phyloP scores from a whole-genome alignment of 2,113 vertebrate genomes.

The Psilopogon haemacephalus region DNA sequence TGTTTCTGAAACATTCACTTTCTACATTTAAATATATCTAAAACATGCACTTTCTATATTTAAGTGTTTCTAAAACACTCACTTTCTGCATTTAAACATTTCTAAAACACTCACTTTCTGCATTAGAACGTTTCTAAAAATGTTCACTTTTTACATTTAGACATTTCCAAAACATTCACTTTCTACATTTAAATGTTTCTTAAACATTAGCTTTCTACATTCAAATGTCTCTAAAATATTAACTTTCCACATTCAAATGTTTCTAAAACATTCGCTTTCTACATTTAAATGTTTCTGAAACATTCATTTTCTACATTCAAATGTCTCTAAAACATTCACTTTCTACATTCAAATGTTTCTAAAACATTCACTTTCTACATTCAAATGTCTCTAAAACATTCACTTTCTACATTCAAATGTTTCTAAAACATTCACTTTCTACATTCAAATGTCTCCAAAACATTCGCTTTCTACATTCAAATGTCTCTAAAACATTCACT shows the following conservation, averaged over 20 bases:
- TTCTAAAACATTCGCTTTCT: no score
- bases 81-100: no score
- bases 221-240: not conserved
- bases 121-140: no score
- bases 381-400: no score
- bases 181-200: not conserved
- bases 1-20: no score
- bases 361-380: no score
- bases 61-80: not conserved
- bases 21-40: not conserved
- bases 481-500: not conserved
- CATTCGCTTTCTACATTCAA: no score
- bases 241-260: not conserved
- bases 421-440: no score
- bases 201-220: not conserved
- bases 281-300: not conserved
- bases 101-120: not conserved
- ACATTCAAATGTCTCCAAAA: not conserved
- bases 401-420: not conserved
- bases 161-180: not conserved
- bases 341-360: not conserved
- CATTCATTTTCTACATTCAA: not conserved
- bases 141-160: not conserved
- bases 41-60: not conserved
- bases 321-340: no score